Evolutionary conservation across 2,797 vertebrate genomes (phyloP).

Genomic region (Momotus momota): DNA sequence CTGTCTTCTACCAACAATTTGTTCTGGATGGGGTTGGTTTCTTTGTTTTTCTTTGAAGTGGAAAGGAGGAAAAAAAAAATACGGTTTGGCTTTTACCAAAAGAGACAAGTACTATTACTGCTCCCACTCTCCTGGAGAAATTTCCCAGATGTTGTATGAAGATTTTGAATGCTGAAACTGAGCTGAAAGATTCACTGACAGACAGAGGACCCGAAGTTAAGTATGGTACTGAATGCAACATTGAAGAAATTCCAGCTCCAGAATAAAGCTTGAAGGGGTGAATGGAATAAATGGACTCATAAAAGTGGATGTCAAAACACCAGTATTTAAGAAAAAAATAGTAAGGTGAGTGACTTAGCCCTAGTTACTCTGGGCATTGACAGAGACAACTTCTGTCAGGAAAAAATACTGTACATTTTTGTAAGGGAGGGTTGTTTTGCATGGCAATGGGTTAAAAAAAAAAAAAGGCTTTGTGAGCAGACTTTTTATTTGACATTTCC

Average conservation of each 20-base stretch:
- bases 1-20: neutral
- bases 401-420: neutral
- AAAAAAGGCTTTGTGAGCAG: neutral
- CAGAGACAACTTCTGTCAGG: neutral
- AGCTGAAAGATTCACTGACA: neutral
- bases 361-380: neutral
- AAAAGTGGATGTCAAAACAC: neutral
- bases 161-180: neutral
- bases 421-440: neutral
- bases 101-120: neutral
- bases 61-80: neutral
- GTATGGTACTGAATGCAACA: neutral
- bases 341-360: neutral
- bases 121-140: neutral
- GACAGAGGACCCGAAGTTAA: neutral
- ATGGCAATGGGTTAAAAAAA: neutral
- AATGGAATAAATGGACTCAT: neutral
- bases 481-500: neutral
- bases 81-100: neutral
- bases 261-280: neutral
- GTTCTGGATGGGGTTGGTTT: neutral
- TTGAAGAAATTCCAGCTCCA: neutral
- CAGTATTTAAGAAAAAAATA: neutral
- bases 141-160: neutral
- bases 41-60: neutral